Evolutionary conservation across 2,113 vertebrate genomes (phyloP), one percentile per base, ranked within the genome.

Genomic region (Anthoscopus minutus): DNA sequence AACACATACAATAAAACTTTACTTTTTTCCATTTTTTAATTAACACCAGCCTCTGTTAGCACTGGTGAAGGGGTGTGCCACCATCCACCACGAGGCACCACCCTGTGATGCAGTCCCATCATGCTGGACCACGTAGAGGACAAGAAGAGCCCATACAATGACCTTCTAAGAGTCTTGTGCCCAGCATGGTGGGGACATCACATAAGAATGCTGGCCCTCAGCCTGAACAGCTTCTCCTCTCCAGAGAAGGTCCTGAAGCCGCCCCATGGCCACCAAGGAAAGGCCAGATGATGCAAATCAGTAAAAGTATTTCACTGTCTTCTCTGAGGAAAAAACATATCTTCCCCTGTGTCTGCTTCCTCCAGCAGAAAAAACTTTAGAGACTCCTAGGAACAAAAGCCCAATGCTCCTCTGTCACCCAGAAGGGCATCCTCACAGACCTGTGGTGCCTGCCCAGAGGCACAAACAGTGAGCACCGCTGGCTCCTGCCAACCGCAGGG

Each of bases 71-170:
- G 38, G 9, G 24, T 2, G 1, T 65, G 48, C 18, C 57, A 53
- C 16, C 0, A 0, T 45, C 23, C 24, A 51, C 44, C 17, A 28
- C 0, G 0, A 76, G 33, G 33, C 28, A 79, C 20, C 56, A 16
- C 0, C 10, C 18, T 28, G 17, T 8, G 45, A 64, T 40, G 67
- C 57, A 21, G 35, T 35, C 54, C 35, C 31, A 85, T 8, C 44
- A 20, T 0, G 2, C 24, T 15, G 44, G 21, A 50, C 50, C 33
- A 70, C 9, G 5, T 6, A 38, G 45, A 85, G 19, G 14, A 24
- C 8, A 78, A 65, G 31, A 58, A 42, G 4, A 91, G 24, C 9
- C 38, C 30, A 11, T 40, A 17, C 1, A 50, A 50, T 9, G 28
- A 8, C 11, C 31, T 35, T 33, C 1, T 6, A 11, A 24, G 8